Evolutionary conservation across 2,113 vertebrate genomes (phyloP).

Genomic region (Microcebus griseorufus): DNA sequence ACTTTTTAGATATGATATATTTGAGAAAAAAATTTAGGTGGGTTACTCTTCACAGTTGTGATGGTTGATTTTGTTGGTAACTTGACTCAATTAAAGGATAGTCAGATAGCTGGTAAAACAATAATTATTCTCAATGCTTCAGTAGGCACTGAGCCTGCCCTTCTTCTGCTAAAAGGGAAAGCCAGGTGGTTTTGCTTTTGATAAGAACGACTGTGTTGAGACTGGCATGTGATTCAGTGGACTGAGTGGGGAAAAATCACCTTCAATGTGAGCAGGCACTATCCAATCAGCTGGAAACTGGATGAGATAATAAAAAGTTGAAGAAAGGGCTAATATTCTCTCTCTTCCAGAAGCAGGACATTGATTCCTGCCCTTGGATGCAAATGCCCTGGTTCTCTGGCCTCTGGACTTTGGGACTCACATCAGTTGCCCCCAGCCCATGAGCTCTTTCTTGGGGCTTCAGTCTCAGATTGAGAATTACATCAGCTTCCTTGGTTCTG

Average conservation of each 20-base stretch:
- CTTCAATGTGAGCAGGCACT: background rate
- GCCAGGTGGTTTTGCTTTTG: background rate
- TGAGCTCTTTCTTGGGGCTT: background rate
- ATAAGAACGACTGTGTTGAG: background rate
- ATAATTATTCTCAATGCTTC: background rate
- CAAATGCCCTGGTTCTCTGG: background rate
- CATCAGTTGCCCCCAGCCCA: too few species aligned
- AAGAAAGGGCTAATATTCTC: background rate
- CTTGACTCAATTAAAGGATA: background rate
- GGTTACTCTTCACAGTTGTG: background rate
- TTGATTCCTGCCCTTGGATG: background rate
- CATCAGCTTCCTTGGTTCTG: background rate
- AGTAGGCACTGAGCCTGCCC: fast-evolving
- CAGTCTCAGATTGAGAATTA: background rate
- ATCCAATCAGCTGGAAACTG: background rate
- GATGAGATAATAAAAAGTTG: background rate
- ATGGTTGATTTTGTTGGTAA: background rate
- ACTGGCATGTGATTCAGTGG: background rate
- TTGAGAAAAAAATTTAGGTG: background rate
- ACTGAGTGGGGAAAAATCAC: background rate
- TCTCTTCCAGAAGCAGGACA: background rate
- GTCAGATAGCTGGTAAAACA: background rate
- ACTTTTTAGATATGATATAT: background rate
- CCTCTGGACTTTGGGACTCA: background rate
- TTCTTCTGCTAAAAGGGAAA: background rate